phyloP scores from a whole-genome alignment of 2,113 vertebrate species.

The Arizona elegans region DNA sequence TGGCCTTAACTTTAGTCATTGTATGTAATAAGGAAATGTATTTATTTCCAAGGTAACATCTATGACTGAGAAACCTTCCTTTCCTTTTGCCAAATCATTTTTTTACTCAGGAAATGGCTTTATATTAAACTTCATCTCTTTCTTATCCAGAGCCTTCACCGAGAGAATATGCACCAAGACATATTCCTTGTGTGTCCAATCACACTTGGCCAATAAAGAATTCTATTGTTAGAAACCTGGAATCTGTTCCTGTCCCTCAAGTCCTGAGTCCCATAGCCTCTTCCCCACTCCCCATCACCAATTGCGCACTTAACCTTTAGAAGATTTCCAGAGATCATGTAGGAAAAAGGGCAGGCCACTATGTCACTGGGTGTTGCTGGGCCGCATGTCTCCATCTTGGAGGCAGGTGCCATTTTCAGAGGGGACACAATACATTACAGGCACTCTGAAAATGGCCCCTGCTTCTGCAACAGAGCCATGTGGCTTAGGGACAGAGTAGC shows the following conservation, averaged over 20 bases:
- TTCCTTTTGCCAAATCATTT: background rate
- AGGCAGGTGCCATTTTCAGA: background rate
- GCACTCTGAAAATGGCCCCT: background rate
- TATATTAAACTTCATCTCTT: background rate
- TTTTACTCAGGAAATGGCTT: background rate
- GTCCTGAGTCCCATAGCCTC: background rate
- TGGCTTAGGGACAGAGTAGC: no score
- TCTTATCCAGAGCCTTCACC: background rate
- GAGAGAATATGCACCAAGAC: no score
- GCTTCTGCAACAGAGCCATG: background rate
- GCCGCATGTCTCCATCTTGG: background rate
- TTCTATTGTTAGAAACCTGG: background rate
- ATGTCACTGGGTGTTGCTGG: background rate
- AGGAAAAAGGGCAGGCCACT: background rate
- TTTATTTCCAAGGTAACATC: background rate
- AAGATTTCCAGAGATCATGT: background rate
- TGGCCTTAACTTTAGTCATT: background rate
- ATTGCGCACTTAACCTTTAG: background rate
- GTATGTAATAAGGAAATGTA: background rate
- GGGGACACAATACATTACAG: background rate
- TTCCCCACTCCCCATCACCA: background rate
- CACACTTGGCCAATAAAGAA: no score
- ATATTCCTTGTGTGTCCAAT: no score
- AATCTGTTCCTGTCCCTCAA: background rate
- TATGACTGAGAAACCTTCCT: background rate